Conservation (phyloP, 2,113 vertebrate species). For the Microtus oregoni region DNA sequence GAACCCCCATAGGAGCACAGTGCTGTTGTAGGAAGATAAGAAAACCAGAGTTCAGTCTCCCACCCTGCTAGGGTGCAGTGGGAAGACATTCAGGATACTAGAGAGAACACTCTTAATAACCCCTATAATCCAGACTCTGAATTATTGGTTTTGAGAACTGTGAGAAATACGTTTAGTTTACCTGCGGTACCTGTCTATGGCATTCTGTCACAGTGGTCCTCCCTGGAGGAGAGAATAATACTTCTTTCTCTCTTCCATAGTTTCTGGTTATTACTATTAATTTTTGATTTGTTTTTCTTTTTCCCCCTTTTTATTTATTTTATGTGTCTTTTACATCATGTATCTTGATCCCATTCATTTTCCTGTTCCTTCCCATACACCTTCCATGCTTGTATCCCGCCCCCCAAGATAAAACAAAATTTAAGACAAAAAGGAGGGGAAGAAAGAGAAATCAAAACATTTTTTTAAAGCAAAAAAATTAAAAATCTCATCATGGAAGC, state of each 20-base stretch:
- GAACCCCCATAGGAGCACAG: too few species aligned
- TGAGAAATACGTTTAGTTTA: too few species aligned
- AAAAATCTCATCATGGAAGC: neutral
- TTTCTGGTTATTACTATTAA: neutral
- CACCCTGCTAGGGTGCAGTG: neutral
- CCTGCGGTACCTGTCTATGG: neutral
- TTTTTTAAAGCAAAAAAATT: neutral
- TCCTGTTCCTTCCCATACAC: neutral
- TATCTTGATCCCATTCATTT: neutral
- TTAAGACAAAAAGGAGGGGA: neutral
- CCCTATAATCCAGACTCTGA: neutral
- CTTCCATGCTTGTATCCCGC: neutral
- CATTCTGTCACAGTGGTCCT: neutral
- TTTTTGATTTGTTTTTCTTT: neutral
- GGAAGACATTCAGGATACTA: too few species aligned
- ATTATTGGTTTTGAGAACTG: neutral
- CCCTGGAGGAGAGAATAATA: neutral
- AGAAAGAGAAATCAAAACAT: neutral
- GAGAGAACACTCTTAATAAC: too few species aligned
- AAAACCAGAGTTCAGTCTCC: neutral
- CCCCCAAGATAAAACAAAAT: neutral
- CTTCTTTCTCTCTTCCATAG: neutral
- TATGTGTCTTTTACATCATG: neutral
- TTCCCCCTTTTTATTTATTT: neutral
- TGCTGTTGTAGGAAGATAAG: neutral